Conservation (phyloP, 2,113 vertebrate species). For the Rattus norvegicus region DNA sequence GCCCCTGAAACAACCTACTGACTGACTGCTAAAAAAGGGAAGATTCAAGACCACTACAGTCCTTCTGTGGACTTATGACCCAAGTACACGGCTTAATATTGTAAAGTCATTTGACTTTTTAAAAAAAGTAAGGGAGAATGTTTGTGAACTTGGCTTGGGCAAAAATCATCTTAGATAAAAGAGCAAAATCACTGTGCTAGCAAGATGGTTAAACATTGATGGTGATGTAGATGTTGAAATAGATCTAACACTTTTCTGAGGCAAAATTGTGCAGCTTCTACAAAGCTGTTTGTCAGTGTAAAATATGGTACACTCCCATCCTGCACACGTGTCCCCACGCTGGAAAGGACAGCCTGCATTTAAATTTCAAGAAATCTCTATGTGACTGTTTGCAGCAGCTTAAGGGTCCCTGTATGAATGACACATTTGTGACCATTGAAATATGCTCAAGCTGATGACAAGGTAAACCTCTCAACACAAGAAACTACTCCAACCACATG, state of each 20-base stretch:
- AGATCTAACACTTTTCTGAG: neutral
- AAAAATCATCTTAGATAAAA: neutral
- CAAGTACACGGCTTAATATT: neutral
- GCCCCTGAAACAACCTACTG: neutral
- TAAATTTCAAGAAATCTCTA: neutral
- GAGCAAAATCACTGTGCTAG: neutral
- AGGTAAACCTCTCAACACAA: neutral
- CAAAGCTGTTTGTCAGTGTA: neutral
- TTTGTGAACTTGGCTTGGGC: neutral
- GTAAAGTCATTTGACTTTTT: neutral
- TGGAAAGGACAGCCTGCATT: neutral
- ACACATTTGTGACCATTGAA: neutral
- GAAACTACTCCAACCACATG: no score
- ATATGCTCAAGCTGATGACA: neutral
- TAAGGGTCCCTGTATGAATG: neutral
- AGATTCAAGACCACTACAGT: neutral
- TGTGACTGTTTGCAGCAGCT: no score
- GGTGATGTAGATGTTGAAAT: neutral
- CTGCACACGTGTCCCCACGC: neutral
- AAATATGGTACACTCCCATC: neutral
- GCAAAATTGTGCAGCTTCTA: neutral
- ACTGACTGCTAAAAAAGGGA: neutral
- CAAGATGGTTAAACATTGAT: neutral
- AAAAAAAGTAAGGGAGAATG: neutral
- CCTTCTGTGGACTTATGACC: neutral